Evolutionary conservation across 2,113 vertebrate species (phyloP), one percentile per base, ranked within the genome.

Genomic region (Indri indri): DNA sequence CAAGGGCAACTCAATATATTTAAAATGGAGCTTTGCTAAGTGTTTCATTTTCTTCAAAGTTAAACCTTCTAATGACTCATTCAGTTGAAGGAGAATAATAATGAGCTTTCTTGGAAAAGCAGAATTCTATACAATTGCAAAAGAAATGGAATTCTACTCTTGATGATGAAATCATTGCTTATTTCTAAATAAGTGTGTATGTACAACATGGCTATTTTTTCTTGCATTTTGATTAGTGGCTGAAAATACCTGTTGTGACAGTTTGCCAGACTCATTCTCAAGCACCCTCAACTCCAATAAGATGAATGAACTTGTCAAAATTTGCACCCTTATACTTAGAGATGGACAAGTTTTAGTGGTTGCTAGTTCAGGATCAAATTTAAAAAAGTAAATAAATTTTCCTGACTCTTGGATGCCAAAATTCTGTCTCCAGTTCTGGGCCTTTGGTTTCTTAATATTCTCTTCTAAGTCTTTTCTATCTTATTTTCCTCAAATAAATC

Each of bases 1-100:
- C 98, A 98, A 99, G 98, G 98, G 50, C 98, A 98, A 30, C 88
- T 97, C 79, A 94, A 63, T 73, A 88, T 52, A 0, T 6, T 77
- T 96, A 97, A 97, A 95, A 97, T 79, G 97, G 37, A 97, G 92
- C 88, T 98, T 97, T 97, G 54, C 93, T 97, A 96, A 97, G 89
- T 88, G 37, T 95, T 79, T 98, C 82, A 73, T 77, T 98, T 93
- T 97, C 92, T 92, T 71, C 50, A 94, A 71, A 87, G n/a, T 77
- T 81, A 95, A 95, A 37, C 4, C 17, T 95, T 77, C 77, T 88
- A 92, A 77, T 32, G 27, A 85, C 16, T 73, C 37, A 63, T 71
- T 94, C 32, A 52, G 3, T 80, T 76, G 27, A 82, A 70, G 57
- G 27, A 74, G 7, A 84, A 80, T 80, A 71, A 82, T 66, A 95